phyloP scores from a whole-genome alignment of 2,888 invertebrate genomes.

The Drosophila putrida region DNA sequence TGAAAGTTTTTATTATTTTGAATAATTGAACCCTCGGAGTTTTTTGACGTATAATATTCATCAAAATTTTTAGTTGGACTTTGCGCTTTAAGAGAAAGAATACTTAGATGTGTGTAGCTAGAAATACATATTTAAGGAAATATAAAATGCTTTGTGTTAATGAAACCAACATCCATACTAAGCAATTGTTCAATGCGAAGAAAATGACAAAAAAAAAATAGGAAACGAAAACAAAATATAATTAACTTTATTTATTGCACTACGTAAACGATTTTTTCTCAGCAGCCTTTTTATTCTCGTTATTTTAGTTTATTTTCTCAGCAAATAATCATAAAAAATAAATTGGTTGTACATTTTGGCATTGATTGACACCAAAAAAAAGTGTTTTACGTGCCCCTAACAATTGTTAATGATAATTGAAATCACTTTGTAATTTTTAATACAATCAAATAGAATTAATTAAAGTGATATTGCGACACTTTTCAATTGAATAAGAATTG shows the following conservation, averaged over 20 bases:
- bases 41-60: background rate
- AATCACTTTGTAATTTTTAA: conserved; percentile 43
- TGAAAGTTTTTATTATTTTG: too few species aligned
- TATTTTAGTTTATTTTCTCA: conserved; percentile 17
- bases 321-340: conserved; percentile 20
- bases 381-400: conserved; percentile 10
- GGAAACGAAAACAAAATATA: conserved; percentile 5
- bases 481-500: conserved; percentile 39
- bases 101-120: background rate
- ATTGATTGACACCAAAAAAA: conserved; percentile 26
- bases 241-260: conserved; percentile 16
- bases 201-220: background rate
- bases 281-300: conserved; percentile 17
- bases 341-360: conserved; percentile 26
- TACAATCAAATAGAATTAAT: conserved; percentile 27
- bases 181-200: conserved; percentile 26
- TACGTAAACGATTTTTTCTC: conserved; percentile 18
- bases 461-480: conserved; percentile 46
- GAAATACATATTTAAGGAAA: background rate
- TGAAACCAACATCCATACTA: conserved; percentile 37
- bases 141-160: conserved; percentile 23
- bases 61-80: background rate
- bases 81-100: background rate
- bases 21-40: too few species aligned
- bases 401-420: conserved; percentile 50